A percentile compares a stretch with the other conserved stretches of the same genome.
These are phyloP conservation scores for Perithous albicinctus DNA, from an alignment of 2,888 invertebrate species.

Conservation along the genomic window DNA sequence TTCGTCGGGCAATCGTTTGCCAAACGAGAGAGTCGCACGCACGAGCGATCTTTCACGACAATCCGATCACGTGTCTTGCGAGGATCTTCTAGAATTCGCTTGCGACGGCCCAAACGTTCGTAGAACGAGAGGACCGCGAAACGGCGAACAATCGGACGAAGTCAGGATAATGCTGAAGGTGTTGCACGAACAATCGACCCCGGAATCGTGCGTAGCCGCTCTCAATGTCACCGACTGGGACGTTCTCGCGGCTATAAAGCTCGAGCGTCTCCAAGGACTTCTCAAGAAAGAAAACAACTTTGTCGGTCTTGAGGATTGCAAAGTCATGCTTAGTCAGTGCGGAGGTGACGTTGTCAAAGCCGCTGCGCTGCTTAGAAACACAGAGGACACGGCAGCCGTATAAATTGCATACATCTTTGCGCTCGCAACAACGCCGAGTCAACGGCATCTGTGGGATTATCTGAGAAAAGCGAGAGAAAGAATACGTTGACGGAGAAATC, in stretches of 20 bases:
- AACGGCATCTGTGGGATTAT: slow-evolving; percentile 22
- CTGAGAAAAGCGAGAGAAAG: background rate
- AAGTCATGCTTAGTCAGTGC: slow-evolving; percentile 81
- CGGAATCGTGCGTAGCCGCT: slow-evolving; percentile 92
- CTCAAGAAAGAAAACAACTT: slow-evolving; percentile 82
- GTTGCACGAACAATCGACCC: slow-evolving; percentile 86
- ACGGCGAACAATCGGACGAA: slow-evolving; percentile 93
- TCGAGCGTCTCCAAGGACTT: slow-evolving; percentile 88
- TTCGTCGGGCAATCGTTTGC: slow-evolving; percentile 32
- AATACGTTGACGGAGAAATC: slow-evolving; percentile 3
- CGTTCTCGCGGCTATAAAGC: slow-evolving; percentile 94
- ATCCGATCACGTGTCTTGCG: slow-evolving; percentile 94
- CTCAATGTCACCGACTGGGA: slow-evolving; percentile 95
- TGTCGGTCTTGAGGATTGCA: slow-evolving; percentile 81
- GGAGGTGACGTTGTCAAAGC: slow-evolving; percentile 83
- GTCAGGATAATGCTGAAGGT: slow-evolving; percentile 96
- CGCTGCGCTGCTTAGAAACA: slow-evolving; percentile 80
- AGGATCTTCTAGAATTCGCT: slow-evolving; percentile 95
- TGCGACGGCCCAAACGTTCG: slow-evolving; percentile 90
- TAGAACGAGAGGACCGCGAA: slow-evolving; percentile 91
- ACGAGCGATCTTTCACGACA: slow-evolving; percentile 78
- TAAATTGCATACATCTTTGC: slow-evolving; percentile 66
- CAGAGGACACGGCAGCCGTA: slow-evolving; percentile 82
- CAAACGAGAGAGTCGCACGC: slow-evolving; percentile 42
- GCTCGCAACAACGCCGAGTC: background rate